Conservation (phyloP, 2,113 vertebrate species). For the Caranx ignobilis region DNA sequence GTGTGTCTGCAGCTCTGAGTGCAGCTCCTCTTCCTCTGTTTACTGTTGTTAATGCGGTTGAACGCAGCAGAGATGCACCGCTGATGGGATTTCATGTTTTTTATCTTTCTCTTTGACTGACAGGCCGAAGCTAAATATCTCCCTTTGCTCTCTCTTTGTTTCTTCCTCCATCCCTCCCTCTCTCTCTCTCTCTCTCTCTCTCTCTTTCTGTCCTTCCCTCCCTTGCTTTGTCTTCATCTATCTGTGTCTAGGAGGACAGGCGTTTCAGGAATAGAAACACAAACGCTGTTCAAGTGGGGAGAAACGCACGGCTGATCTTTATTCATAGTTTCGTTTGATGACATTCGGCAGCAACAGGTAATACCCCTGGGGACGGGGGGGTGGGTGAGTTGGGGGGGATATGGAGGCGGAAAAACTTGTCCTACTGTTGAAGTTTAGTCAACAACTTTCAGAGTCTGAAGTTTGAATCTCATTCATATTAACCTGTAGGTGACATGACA, state of each 20-base stretch:
- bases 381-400: neutral
- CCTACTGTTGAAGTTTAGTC: no score
- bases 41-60: conserved; percentile 8
- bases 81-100: conserved; percentile 54
- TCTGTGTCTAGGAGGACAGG: conserved; percentile 40
- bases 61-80: conserved; percentile 15
- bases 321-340: conserved; percentile 48
- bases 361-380: neutral
- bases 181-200: conserved; percentile 25
- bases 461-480: no score
- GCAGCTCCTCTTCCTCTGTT: neutral
- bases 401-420: neutral
- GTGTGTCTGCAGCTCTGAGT: neutral
- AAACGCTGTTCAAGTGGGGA: conserved; percentile 15
- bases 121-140: conserved; percentile 29
- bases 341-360: conserved; percentile 50
- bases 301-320: conserved; percentile 48
- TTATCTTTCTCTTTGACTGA: conserved; percentile 54
- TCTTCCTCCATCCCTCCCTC: conserved; percentile 22
- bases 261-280: conserved; percentile 57
- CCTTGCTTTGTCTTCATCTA: conserved; percentile 22
- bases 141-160: conserved; percentile 32
- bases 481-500: no score
- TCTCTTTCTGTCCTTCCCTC: neutral
- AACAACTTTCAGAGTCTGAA: neutral